Evolutionary conservation across 2,113 vertebrate genomes (phyloP).

Genomic region (Dolichotis patagonum): DNA sequence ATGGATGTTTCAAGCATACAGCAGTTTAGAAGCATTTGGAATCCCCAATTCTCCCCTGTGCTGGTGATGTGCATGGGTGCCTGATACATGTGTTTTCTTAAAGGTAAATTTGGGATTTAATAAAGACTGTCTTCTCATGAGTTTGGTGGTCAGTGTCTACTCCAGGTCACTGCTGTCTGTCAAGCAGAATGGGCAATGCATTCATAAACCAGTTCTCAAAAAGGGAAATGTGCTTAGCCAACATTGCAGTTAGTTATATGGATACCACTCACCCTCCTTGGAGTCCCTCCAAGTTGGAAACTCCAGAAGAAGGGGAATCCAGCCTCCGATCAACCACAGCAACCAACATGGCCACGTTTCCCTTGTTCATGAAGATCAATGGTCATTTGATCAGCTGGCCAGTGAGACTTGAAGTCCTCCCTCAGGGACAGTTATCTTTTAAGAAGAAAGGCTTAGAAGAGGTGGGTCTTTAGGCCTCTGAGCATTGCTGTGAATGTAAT

Average conservation of each 20-base stretch:
- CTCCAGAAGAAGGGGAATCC: neutral
- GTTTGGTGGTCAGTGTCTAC: neutral
- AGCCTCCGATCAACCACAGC: neutral
- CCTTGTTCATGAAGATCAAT: neutral
- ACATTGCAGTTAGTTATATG: no score
- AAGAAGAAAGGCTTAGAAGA: neutral
- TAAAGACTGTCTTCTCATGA: neutral
- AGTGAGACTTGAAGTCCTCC: neutral
- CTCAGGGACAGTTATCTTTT: neutral
- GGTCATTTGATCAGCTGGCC: neutral
- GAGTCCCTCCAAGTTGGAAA: neutral
- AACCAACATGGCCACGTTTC: neutral
- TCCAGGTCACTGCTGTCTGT: neutral
- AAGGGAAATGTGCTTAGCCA: neutral
- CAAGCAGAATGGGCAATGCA: neutral
- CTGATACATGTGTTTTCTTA: neutral
- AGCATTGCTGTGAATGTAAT: neutral
- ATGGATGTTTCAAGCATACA: neutral
- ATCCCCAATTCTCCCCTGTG: neutral
- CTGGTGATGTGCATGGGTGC: neutral
- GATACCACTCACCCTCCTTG: neutral
- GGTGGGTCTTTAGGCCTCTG: neutral
- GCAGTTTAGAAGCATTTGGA: neutral
- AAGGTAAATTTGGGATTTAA: neutral
- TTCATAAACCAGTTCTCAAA: neutral